These are phyloP conservation scores for Dendrocopos noguchii DNA, from an alignment of 2,113 vertebrate species.

Conservation along the genomic window DNA sequence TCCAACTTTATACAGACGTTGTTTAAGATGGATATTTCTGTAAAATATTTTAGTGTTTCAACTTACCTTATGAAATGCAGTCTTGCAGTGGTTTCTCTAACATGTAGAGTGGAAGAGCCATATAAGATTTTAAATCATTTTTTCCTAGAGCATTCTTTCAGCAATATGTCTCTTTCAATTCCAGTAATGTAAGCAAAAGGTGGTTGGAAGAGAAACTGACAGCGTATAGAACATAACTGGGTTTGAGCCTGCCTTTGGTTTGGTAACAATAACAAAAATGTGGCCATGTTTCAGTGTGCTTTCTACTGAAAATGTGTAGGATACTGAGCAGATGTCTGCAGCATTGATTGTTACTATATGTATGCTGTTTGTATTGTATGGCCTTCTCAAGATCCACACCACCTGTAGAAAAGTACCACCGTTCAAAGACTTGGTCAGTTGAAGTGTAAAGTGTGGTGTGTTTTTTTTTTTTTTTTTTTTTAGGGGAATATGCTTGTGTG, in stretches of 20 bases:
- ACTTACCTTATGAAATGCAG: background rate
- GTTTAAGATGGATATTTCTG: background rate
- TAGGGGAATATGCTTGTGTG: background rate
- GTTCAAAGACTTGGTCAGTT: background rate
- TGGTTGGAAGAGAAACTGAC: background rate
- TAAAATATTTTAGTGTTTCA: background rate
- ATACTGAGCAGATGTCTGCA: background rate
- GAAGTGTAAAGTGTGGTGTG: background rate
- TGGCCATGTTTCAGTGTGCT: background rate
- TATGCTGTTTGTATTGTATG: background rate
- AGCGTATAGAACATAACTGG: background rate
- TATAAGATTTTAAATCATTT: background rate
- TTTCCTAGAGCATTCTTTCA: background rate
- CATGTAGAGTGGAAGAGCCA: background rate
- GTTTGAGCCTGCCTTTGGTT: background rate
- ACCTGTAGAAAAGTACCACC: background rate
- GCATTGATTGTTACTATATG: background rate
- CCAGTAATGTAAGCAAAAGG: background rate
- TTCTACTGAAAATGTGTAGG: fast-evolving
- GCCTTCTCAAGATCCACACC: background rate
- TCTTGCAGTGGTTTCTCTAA: background rate
- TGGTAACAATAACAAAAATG: background rate
- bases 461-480: background rate
- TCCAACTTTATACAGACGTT: background rate
- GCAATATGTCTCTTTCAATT: background rate